Evolutionary conservation across 2,888 invertebrate genomes (phyloP), one percentile per base, ranked within the genome.

Genomic region (Ectemnius continuus): DNA sequence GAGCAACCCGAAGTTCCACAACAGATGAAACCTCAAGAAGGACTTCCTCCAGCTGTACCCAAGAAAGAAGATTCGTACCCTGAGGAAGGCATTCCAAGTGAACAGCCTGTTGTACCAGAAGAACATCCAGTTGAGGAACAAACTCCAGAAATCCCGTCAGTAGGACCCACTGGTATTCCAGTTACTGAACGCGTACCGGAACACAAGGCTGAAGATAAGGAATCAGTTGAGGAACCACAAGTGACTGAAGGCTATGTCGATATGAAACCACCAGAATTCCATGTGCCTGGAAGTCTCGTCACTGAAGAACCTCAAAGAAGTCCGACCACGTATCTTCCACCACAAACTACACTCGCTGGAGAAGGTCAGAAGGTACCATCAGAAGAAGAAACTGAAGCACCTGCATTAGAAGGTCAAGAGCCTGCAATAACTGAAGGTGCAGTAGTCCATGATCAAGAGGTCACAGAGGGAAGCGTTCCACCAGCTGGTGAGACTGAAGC

Each of bases 121-220:
- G 61, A 61, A 2, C 28, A 64, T 8, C 45, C 16, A n/a, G n/a
- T 4, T 2, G 61, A 66, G 16, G 64, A 73, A 66, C 59, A 46
- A 58, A 47, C 52, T 5, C 62, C 79, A 16, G 61, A 68, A 61
- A 75, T 85, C 52, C 83, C 84, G 6, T 73, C 73, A 28, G 80
- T 84, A 74, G 84, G 85, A n/a, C 83, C 88, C 23, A 70, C 85
- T n/a, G 85, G 85, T 14, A 88, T 89, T 65, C 83, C 84, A 4
- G 79, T 85, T 48, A 79, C 85, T 5, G 85, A 85, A 14, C 80
- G 83, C 59, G 81, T 84, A 46, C 87, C 88, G 11, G 89, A 83
- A 60, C 84, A 84, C 20, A 90, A 88, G 63, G 85, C 87, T 8
- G 89, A 90, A 69, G 89, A 89, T 47, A 84, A 84, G 20, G 87